Evolutionary conservation across 2,113 vertebrate species (phyloP), one percentile per base, ranked within the genome.

Genomic region (Pseudois nayaur): DNA sequence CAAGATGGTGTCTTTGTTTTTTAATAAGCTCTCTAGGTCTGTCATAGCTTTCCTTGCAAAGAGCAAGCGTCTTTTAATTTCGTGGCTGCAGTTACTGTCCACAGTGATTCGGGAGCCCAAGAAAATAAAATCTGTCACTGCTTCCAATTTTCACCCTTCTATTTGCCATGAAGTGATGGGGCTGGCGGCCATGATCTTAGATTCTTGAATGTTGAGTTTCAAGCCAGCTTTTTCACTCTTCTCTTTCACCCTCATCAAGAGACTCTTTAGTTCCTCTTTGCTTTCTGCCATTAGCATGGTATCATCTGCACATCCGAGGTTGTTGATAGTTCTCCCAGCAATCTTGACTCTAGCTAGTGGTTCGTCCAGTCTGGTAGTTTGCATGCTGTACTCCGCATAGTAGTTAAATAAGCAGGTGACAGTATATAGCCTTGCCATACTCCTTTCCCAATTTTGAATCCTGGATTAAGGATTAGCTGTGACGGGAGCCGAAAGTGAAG

Each of bases 401-500:
- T 25, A 25, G 36, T 76, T 14, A 43, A 76, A 76, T 43, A 14
- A 43, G 36, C 29, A 43, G 36, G 36, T 27, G 71, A 14, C 36
- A 14, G 6, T 76, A 25, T 74, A 27, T 27, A 76, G 71, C 71
- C 23, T 14, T 76, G 71, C 21, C 5, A 0, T 27, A 43, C 23
- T 43, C 71, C 36, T 76, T 76, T 76, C 36, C 36, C 1, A 0
- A 27, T 43, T 76, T 74, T 76, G 71, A 43, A 5, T 36, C 13
- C 78, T 40, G 83, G 5, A 31, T 21, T 15, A 8, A 8, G 21
- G 48, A 3, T 29, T 27, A 54, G 55, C 86, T 3, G 5, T 36
- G 54, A 31, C 3, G 0, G 2, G 29, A 36, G 36, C 5, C 0
- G 14, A 54, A 45, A 45, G 45, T 45, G 45, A 45, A 45, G 45